Evolutionary conservation across 2,113 vertebrate genomes (phyloP).

Genomic region (Micronisus gabar): DNA sequence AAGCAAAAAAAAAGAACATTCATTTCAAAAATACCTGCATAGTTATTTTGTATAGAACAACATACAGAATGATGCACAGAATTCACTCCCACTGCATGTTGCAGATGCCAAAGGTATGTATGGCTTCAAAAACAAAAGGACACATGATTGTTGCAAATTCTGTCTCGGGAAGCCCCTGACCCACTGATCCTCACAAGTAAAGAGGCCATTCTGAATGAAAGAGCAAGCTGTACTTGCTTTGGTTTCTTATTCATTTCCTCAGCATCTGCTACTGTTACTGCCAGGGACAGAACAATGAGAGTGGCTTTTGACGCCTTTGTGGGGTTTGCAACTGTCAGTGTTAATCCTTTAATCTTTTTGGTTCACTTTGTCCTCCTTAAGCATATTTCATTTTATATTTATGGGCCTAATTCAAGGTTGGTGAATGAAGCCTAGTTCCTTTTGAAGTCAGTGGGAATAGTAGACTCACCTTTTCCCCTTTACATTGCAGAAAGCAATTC

Average conservation of each 20-base stretch:
- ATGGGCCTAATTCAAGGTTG: background rate
- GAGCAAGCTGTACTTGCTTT: background rate
- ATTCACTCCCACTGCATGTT: background rate
- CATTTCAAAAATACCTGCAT: accelerated
- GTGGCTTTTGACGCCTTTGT: background rate
- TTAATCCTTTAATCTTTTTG: slow-evolving; percentile 17
- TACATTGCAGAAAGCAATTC: background rate
- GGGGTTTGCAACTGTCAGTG: background rate
- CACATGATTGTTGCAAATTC: background rate
- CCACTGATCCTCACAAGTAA: background rate
- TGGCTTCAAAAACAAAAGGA: background rate
- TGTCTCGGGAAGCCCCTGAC: background rate
- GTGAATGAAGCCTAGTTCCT: background rate
- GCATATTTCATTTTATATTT: slow-evolving; percentile 16
- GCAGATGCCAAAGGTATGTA: background rate
- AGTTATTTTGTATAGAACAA: background rate
- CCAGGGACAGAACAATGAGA: background rate
- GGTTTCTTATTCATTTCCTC: background rate
- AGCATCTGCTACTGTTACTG: background rate
- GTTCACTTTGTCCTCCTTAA: background rate
- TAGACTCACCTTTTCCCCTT: background rate
- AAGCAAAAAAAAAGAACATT: background rate
- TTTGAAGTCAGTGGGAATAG: background rate
- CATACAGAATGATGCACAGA: background rate
- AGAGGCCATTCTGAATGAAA: background rate